Percentiles rank a stretch among this genome's conserved stretches.
Conservation (phyloP, 2,888 invertebrate genomes). For the Lutraria lutraria region DNA sequence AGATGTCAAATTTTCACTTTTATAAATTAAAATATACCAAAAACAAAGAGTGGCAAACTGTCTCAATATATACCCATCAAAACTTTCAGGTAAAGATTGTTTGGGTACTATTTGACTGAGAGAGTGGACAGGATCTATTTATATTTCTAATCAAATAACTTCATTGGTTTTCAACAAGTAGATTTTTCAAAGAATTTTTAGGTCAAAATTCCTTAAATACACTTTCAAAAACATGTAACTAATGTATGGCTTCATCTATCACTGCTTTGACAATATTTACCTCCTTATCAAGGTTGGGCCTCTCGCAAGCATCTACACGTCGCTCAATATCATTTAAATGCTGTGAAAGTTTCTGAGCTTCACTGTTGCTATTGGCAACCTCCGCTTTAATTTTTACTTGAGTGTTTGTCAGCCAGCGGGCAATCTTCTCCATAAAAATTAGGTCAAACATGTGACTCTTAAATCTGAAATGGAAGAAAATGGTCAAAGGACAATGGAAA, state of each 20-base stretch:
- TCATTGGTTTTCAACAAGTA: no score
- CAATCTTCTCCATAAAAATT: slow-evolving; percentile 86
- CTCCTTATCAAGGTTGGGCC: slow-evolving; percentile 85
- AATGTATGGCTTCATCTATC: neutral
- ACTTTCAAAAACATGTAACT: neutral
- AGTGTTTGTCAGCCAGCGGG: slow-evolving; percentile 86
- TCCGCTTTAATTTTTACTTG: slow-evolving; percentile 86
- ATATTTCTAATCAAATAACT: no score
- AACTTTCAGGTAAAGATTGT: no score
- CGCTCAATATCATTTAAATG: slow-evolving; percentile 80
- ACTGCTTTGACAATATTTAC: slow-evolving; percentile 64
- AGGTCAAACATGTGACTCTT: slow-evolving; percentile 87
- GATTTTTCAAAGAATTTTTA: no score
- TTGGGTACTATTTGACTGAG: no score
- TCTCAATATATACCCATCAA: no score
- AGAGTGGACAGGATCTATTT: no score
- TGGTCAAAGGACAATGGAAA: no score
- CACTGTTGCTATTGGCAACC: slow-evolving; percentile 85
- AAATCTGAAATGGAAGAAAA: slow-evolving; percentile 78
- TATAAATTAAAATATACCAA: no score
- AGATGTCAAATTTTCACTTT: no score
- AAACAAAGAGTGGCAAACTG: no score
- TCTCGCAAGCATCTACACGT: slow-evolving; percentile 84
- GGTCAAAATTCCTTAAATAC: neutral
- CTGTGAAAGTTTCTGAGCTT: slow-evolving; percentile 82